These are phyloP conservation scores for Andrena minutula DNA, from an alignment of 2,888 invertebrate species.

Conservation along the genomic window DNA sequence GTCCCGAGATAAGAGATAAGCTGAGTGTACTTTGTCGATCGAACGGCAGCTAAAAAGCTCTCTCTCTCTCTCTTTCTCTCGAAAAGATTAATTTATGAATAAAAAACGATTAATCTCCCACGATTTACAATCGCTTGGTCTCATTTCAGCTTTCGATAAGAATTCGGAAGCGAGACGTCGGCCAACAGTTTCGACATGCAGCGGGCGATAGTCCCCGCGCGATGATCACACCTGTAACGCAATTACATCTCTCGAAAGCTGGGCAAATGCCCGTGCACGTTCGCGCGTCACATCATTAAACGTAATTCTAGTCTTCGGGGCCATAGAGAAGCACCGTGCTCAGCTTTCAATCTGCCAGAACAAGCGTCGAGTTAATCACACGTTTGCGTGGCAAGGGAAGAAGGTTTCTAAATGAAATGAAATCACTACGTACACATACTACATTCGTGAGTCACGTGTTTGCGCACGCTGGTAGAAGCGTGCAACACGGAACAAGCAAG, in stretches of 20 bases:
- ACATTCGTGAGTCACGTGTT: not conserved
- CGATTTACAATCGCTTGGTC: not conserved
- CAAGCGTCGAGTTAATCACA: not conserved
- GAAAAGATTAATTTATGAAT: not conserved
- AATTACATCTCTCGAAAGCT: not conserved
- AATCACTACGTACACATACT: no score
- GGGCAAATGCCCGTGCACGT: not conserved
- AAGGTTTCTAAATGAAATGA: slow-evolving; percentile 1
- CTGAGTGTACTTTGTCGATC: no score
- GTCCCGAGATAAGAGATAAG: no score
- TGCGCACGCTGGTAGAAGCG: not conserved
- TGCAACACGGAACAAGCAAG: not conserved
- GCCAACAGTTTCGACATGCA: not conserved
- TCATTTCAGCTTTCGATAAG: not conserved
- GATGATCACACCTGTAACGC: not conserved
- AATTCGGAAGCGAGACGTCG: not conserved
- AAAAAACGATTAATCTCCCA: not conserved
- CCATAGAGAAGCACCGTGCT: not conserved
- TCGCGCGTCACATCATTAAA: not conserved
- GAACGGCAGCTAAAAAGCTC: not conserved
- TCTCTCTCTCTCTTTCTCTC: no score
- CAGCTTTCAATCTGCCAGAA: slow-evolving; percentile 1
- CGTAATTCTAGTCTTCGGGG: not conserved
- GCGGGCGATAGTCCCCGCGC: not conserved
- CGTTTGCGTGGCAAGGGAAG: not conserved